Conservation (phyloP, 1,140 invertebrate genomes). For the Magallana gigas region DNA sequence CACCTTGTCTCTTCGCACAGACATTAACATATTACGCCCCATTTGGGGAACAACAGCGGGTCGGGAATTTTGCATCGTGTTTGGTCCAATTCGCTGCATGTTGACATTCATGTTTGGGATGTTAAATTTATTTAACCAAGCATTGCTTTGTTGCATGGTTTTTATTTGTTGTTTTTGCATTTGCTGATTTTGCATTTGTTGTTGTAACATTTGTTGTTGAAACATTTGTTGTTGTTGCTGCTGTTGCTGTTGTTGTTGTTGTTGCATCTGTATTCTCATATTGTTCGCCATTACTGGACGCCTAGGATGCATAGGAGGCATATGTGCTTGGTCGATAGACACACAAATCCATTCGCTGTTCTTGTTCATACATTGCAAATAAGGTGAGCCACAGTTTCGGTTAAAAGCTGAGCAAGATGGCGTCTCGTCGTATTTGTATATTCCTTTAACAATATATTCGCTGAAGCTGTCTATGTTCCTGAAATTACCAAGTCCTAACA, state of each 20-base stretch:
- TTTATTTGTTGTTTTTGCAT: not conserved
- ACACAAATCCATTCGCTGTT: constrained; percentile 39
- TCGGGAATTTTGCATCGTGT: constrained; percentile 1
- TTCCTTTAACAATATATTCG: constrained; percentile 60
- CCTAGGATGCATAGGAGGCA: not conserved
- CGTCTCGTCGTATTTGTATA: constrained; percentile 64
- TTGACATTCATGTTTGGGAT: constrained; percentile 16
- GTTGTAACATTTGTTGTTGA: not conserved
- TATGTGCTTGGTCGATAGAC: constrained; percentile 27
- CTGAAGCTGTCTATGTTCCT: constrained; percentile 66
- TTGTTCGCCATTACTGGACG: not conserved
- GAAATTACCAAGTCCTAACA: constrained; percentile 51
- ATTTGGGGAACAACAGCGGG: not conserved
- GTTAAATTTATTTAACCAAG: not conserved
- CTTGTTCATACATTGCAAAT: constrained; percentile 55
- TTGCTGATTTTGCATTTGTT: no score
- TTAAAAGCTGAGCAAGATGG: constrained; percentile 62
- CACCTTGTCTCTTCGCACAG: not conserved
- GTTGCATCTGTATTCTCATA: constrained; percentile 7
- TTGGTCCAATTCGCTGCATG: not conserved
- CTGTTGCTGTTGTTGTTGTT: not conserved
- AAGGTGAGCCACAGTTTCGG: constrained; percentile 67
- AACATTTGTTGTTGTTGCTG: constrained; percentile 20
- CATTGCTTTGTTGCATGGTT: not conserved
- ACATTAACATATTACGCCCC: constrained; percentile 3